Evolutionary conservation across 35 echinoderm and acorn worm species (phyloP).

Genomic region (Diadema setosum): DNA sequence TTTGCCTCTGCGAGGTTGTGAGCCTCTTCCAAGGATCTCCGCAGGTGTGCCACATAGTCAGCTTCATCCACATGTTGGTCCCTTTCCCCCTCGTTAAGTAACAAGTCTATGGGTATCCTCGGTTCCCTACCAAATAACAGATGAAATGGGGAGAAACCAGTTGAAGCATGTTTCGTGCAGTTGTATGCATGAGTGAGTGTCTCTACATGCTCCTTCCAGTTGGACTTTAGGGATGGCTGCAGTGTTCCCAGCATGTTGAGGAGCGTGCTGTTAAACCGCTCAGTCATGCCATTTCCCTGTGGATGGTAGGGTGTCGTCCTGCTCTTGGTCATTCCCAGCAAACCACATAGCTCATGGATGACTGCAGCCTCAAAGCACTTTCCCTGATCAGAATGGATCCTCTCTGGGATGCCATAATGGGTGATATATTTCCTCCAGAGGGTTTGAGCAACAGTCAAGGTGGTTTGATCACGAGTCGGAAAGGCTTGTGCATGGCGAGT

Average conservation of each 20-base stretch:
- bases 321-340: constrained; percentile 22
- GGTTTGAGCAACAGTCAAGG: constrained; percentile 29
- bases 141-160: constrained; percentile 29
- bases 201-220: neutral
- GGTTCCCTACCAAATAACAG: constrained; percentile 33
- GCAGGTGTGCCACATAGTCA: neutral
- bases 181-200: constrained; percentile 33
- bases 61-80: neutral
- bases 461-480: constrained; percentile 32
- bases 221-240: neutral
- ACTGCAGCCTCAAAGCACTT: too few species aligned
- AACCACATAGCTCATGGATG: constrained; percentile 32
- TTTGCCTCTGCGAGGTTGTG: too few species aligned
- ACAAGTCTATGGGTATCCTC: constrained; percentile 28
- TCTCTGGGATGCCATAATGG: too few species aligned
- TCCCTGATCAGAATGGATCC: too few species aligned
- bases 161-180: constrained; percentile 15
- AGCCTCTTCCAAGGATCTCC: too few species aligned
- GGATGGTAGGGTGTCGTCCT: constrained; percentile 66
- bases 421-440: too few species aligned
- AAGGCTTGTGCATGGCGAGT: neutral
- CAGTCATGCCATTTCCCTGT: constrained; percentile 29
- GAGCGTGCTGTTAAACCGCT: too few species aligned
- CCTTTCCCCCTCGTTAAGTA: neutral
- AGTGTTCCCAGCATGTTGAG: constrained; percentile 38